These are phyloP conservation scores for Passer domesticus DNA, from an alignment of 2,113 vertebrate species.

Conservation along the genomic window DNA sequence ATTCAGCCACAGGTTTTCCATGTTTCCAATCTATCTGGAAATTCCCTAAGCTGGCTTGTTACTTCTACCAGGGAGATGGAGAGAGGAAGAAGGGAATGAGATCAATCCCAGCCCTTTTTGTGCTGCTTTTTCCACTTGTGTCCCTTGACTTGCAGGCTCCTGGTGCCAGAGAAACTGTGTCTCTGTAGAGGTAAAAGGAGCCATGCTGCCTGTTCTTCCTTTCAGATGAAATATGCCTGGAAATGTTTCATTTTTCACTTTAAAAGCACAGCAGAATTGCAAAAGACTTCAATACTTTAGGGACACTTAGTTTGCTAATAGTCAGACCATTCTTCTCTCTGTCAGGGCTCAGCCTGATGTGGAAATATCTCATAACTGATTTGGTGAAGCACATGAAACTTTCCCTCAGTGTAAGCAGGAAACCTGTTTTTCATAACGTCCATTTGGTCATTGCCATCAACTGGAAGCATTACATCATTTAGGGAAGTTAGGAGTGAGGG, in stretches of 20 bases:
- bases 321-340: slow-evolving; percentile 11
- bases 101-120: neutral
- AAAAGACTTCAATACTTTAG: slow-evolving; percentile 7
- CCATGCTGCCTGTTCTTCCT: neutral
- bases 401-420: neutral
- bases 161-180: neutral
- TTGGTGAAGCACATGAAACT: neutral
- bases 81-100: neutral
- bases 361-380: neutral
- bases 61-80: neutral
- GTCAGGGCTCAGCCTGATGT: slow-evolving; percentile 1
- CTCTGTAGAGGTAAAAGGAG: neutral
- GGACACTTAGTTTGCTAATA: slow-evolving; percentile 23
- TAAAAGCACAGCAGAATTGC: neutral
- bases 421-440: slow-evolving; percentile 9
- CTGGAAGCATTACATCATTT: neutral
- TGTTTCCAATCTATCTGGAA: neutral
- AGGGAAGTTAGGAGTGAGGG: neutral
- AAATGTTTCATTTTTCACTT: slow-evolving; percentile 45
- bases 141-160: neutral
- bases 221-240: slow-evolving; percentile 4
- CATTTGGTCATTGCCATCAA: neutral
- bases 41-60: neutral
- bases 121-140: neutral
- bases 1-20: slow-evolving; percentile 16